A percentile compares a stretch with the other conserved stretches of the same genome.
Conservation (phyloP, 1,140 invertebrate genomes). For the Macrosteles quadrilineatus region DNA sequence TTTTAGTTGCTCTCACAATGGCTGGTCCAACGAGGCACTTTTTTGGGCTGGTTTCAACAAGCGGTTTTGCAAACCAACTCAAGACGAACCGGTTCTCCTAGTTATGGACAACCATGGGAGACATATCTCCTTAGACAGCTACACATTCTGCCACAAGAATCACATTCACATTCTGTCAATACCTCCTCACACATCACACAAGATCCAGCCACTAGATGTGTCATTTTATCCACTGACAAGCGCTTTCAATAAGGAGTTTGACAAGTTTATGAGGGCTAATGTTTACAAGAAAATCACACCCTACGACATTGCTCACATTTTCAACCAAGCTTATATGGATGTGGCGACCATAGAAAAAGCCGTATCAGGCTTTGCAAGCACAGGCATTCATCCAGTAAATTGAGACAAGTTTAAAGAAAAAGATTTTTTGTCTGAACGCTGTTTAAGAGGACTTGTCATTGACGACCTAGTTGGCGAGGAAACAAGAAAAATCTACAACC, state of each 20-base stretch:
- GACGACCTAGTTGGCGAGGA: neutral
- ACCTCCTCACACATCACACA: constrained; percentile 48
- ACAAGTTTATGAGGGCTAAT: constrained; percentile 40
- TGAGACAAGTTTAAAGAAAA: constrained; percentile 45
- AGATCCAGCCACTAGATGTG: constrained; percentile 49
- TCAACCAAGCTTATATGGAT: constrained; percentile 41
- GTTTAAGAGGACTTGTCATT: constrained; percentile 13
- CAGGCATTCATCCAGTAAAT: constrained; percentile 49
- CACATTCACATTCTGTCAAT: constrained; percentile 48
- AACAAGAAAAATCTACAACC: neutral
- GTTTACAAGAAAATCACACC: constrained; percentile 44
- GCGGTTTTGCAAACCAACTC: neutral
- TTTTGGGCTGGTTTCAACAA: constrained; percentile 44
- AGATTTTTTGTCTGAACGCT: constrained; percentile 47
- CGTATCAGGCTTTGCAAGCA: constrained; percentile 40
- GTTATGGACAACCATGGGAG: constrained; percentile 49
- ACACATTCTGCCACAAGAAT: constrained; percentile 44
- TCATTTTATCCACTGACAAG: constrained; percentile 50
- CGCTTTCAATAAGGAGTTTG: constrained; percentile 49
- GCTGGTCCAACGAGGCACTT: constrained; percentile 45
- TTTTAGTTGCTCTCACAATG: constrained; percentile 44
- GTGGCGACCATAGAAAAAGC: constrained; percentile 42
- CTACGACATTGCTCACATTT: constrained; percentile 44
- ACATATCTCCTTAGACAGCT: constrained; percentile 41
- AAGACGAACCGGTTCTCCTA: constrained; percentile 33